Evolutionary conservation across 2,797 vertebrate genomes (phyloP), one percentile per base, ranked within the genome.

Genomic region (Hirundo rustica): DNA sequence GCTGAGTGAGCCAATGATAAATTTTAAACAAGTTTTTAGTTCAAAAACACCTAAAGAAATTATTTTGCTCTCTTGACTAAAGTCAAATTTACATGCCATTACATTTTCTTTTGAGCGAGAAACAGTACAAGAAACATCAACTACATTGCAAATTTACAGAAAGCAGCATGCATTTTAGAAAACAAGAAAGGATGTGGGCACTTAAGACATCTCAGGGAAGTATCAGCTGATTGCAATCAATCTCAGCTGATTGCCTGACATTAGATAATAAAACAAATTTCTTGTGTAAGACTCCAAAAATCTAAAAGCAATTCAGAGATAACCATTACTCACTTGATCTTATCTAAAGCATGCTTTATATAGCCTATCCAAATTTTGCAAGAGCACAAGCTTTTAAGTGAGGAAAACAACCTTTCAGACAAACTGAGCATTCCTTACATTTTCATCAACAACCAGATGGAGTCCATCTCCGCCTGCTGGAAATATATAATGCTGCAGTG

Each of bases 381-480:
- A 58, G 38, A 65, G 13, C 54, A 38, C 45, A 95, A 78, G 21
- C 4, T 67, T 15, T 9, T 36, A 83, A 0, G 7, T 19, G 5
- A 64, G 36, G 32, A 92, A 54, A 86, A 73, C 48, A 23, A 21
- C 30, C 10, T 76, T 93, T 71, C 29, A 78, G 76, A 65, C 9
- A 64, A 78, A 79, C 16, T 18, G n/a, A 84, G 67, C 68, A 42
- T 50, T 64, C 21, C 99, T 99, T 97, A 99, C 99, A 21, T 99
- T 99, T 98, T 99, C 99, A 97, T 99, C 99, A 78, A 99, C 99
- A 27, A 99, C 99, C 30, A 99, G 97, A 93, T 99, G 99, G 85
- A 99, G 98, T 96, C 99, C 99, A 86, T 99, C 99, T 71, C 99
- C 99, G 64, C 99, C 99, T 98, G 99, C 98, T 98, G 99, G 99